These are phyloP conservation scores for Pomacea maculata DNA, from an alignment of 1,140 invertebrate species.

Conservation along the genomic window DNA sequence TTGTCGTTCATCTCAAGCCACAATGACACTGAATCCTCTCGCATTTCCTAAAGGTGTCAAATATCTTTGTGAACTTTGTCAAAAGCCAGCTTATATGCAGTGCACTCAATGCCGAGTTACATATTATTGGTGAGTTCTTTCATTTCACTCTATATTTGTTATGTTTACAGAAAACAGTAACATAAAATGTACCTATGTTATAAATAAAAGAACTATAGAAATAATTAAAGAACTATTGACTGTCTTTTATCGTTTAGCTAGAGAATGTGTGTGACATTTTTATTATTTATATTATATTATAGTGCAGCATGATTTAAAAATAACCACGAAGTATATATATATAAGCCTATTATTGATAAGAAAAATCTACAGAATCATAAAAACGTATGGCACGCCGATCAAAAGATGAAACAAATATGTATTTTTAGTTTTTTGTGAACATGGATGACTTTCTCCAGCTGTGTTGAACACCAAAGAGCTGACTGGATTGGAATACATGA, in stretches of 20 bases:
- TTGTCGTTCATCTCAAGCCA: background rate
- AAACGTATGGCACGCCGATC: background rate
- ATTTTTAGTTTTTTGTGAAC: background rate
- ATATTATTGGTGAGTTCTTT: constrained; percentile 62
- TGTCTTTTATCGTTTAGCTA: too few relatives aligned
- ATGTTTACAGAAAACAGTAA: too few relatives aligned
- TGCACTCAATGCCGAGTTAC: constrained; percentile 64
- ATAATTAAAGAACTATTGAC: too few relatives aligned
- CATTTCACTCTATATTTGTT: too few relatives aligned
- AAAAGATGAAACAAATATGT: background rate
- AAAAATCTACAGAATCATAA: background rate
- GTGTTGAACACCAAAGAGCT: constrained; percentile 63
- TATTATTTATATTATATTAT: too few relatives aligned
- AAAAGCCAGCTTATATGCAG: constrained; percentile 63
- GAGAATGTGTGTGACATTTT: too few relatives aligned
- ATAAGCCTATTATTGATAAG: too few relatives aligned
- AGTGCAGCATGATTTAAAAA: too few relatives aligned
- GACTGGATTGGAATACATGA: constrained; percentile 66
- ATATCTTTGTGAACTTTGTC: constrained; percentile 63
- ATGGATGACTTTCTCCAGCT: constrained; percentile 47
- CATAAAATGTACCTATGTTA: too few relatives aligned
- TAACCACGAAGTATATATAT: too few relatives aligned
- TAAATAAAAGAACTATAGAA: too few relatives aligned
- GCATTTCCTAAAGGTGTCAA: constrained; percentile 64
- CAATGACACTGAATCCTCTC: constrained; percentile 54